Evolutionary conservation across 2,113 vertebrate genomes (phyloP).

Genomic region (Crotalus horridus): DNA sequence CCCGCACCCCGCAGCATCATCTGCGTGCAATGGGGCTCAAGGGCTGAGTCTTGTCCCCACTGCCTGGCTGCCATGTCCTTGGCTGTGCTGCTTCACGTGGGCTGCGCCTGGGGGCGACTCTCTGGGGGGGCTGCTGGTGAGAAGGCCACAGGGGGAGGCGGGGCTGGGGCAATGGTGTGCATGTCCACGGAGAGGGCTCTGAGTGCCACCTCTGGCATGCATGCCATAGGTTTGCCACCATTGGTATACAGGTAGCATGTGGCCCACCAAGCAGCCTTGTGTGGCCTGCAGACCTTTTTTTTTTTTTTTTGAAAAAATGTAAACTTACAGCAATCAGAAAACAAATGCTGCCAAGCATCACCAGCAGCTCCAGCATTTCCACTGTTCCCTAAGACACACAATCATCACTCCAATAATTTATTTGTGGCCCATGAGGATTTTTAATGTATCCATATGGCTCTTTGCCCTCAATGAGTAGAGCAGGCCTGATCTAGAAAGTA

Average conservation of each 20-base stretch:
- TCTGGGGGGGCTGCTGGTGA: too few species aligned
- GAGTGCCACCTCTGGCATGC: too few species aligned
- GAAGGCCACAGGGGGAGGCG: too few species aligned
- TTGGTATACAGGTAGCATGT: neutral
- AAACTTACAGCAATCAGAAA: neutral
- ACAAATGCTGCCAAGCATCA: neutral
- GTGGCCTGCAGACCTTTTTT: neutral
- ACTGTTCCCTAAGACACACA: neutral
- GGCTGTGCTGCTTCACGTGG: too few species aligned
- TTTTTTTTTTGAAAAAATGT: neutral
- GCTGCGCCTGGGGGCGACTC: too few species aligned
- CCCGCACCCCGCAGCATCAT: too few species aligned
- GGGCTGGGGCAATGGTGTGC: too few species aligned
- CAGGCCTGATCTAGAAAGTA: neutral
- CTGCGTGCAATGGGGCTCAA: too few species aligned
- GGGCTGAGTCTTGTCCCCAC: too few species aligned
- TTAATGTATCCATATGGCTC: neutral
- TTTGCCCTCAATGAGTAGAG: neutral
- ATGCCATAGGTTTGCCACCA: too few species aligned
- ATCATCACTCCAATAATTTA: neutral
- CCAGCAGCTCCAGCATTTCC: neutral
- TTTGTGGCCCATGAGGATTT: neutral
- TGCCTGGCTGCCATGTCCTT: too few species aligned
- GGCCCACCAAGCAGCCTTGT: neutral
- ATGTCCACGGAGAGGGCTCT: too few species aligned